These are phyloP conservation scores for Drosophila meridionalis DNA, from an alignment of 2,888 invertebrate species.

Conservation along the genomic window DNA sequence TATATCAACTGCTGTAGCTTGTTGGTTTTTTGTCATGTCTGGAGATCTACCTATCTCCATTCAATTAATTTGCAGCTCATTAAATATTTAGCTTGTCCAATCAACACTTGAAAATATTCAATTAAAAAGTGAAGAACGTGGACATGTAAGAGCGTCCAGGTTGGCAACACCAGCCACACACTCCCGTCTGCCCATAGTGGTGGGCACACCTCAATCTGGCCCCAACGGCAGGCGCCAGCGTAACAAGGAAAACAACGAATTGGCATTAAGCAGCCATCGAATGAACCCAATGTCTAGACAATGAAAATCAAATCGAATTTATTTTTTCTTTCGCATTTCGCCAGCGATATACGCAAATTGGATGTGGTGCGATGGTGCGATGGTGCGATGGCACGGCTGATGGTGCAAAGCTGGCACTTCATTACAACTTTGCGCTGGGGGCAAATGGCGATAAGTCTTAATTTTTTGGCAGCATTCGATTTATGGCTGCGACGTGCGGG, in stretches of 20 bases:
- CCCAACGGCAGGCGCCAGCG: conserved; percentile 16
- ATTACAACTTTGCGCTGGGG: conserved; percentile 62
- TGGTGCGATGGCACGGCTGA: conserved; percentile 13
- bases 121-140: conserved; percentile 69
- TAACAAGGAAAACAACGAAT: conserved; percentile 64
- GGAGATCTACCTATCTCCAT: background rate
- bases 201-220: conserved; percentile 54
- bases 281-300: conserved; percentile 78
- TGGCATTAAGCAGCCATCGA: conserved; percentile 72
- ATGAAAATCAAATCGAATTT: conserved; percentile 79
- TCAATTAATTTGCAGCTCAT: conserved; percentile 69
- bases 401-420: conserved; percentile 62
- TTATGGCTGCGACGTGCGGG: conserved; percentile 84
- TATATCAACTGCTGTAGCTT: background rate
- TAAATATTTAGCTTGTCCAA: conserved; percentile 75
- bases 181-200: conserved; percentile 4
- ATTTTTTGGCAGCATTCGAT: conserved; percentile 74
- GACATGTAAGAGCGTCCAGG: conserved; percentile 14
- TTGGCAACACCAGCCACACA: conserved; percentile 19
- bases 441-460: conserved; percentile 73
- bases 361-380: conserved; percentile 27
- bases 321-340: conserved; percentile 48
- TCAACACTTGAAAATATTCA: conserved; percentile 76
- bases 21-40: background rate
- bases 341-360: conserved; percentile 67